Evolutionary conservation across 1,140 invertebrate genomes (phyloP), one percentile per base, ranked within the genome.

Genomic region (Metaphire vulgaris): DNA sequence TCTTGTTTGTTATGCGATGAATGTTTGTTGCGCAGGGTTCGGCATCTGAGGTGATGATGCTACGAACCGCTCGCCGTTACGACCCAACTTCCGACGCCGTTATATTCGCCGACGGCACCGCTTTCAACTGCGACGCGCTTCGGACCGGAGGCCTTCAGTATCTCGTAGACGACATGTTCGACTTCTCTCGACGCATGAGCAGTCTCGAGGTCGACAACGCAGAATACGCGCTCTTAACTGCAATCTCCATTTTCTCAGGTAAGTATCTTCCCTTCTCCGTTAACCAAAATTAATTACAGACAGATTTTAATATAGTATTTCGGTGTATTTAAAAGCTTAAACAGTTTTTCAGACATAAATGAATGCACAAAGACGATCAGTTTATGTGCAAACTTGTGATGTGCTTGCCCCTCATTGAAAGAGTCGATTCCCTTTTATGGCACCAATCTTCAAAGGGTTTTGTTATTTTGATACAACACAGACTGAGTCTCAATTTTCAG

Each of bases 161-260:
- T 1, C 84, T 83, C 69, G 82, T 81, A 12, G 83, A 85, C 68
- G 72, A 81, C 1, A 79, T 84, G 41, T 86, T 83, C 77, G 92
- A 93, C 86, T 98, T 99, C 86, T 97, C 96, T 87, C 89, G 93
- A 81, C 92, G 83, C 69, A 88, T 90, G 86, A 87, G 83, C 64
- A 72, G 83, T 12, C 83, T 89, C 78, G 85, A 87, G 71, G 93
- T 98, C 77, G 96, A 98, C 85, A 98, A 98, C 87, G 94, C 97
- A 28, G 96, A 99, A 84, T 98, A 97, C 83, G 94, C 95, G 33
- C 89, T 99, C 79, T 90, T 99, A 79, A 98, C 95, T 69, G 95
- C 96, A 83, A 95, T 98, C 82, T 94, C 96, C 80, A 96, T 99
- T 83, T 99, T 99, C 88, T 98, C 96, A 87, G 94, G 95, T 96